Evolutionary conservation across 2,113 vertebrate genomes (phyloP).

Genomic region (Cottus gobio): DNA sequence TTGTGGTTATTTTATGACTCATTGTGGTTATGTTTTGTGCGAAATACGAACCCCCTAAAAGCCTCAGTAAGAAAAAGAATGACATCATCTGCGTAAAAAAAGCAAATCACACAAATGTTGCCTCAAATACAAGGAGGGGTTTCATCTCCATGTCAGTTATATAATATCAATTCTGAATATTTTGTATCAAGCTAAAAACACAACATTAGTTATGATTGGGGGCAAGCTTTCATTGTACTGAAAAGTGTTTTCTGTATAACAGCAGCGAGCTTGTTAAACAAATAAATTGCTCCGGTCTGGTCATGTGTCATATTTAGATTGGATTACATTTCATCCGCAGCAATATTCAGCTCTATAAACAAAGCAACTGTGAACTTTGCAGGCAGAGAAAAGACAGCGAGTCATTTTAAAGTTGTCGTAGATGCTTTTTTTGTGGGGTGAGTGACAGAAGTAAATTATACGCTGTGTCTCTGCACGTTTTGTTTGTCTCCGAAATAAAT

Average conservation of each 20-base stretch:
- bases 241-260: not conserved
- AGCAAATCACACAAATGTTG: not conserved
- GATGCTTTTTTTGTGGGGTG: slow-evolving; percentile 12
- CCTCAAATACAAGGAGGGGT: fast-evolving
- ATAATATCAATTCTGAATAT: not conserved
- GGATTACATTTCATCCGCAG: slow-evolving; percentile 17
- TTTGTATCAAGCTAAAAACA: not conserved
- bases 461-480: not conserved
- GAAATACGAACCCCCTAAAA: too few relatives aligned
- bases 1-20: too few relatives aligned
- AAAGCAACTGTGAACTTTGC: not conserved
- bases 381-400: not conserved
- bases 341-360: slow-evolving; percentile 8
- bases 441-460: slow-evolving; percentile 45
- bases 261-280: not conserved
- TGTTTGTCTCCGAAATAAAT: slow-evolving; percentile 23
- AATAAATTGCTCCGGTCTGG: not conserved
- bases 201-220: not conserved
- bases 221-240: not conserved
- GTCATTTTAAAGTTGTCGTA: slow-evolving; percentile 12
- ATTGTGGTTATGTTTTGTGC: too few relatives aligned
- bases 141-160: not conserved
- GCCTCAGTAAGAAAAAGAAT: not conserved
- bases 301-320: slow-evolving; percentile 7
- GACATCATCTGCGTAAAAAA: not conserved